Evolutionary conservation across 92 coral and sea anemone genomes (phyloP).

Genomic region (Heliopora coerulea): DNA sequence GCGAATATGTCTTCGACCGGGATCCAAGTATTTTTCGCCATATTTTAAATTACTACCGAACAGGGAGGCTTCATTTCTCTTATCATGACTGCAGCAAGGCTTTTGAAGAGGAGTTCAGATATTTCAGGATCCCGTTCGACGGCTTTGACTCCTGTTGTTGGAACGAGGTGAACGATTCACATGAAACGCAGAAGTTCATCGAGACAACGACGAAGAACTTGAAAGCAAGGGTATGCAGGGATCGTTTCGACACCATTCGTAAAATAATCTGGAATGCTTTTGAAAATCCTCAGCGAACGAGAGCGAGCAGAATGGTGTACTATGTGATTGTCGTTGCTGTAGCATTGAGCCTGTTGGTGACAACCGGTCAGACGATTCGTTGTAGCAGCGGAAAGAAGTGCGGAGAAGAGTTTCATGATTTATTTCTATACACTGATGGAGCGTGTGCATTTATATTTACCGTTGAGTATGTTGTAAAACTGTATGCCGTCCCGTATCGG

Average conservation of each 20-base stretch:
- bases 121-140: constrained; percentile 76
- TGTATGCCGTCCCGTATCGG: constrained; percentile 78
- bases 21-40: constrained; percentile 97
- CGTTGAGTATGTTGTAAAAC: constrained; percentile 73
- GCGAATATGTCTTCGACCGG: constrained; percentile 91
- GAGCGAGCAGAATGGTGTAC: constrained; percentile 63
- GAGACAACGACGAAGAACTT: constrained; percentile 15
- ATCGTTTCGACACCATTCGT: constrained; percentile 58
- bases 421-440: constrained; percentile 73
- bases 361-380: constrained; percentile 81
- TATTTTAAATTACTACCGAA: constrained; percentile 93
- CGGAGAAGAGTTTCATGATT: constrained; percentile 59
- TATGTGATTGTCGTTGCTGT: constrained; percentile 72
- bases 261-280: constrained; percentile 70
- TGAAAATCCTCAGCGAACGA: constrained; percentile 73
- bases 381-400: constrained; percentile 66
- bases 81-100: constrained; percentile 87
- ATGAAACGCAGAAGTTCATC: constrained; percentile 13
- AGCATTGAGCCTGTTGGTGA: constrained; percentile 67
- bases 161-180: constrained; percentile 78
- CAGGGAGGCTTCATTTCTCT: constrained; percentile 95
- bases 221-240: constrained; percentile 15
- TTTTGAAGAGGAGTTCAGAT: constrained; percentile 83
- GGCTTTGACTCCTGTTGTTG: constrained; percentile 79
- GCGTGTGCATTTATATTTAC: constrained; percentile 80